A percentile compares a stretch with the other conserved stretches of the same genome.
These are phyloP conservation scores for Dicrurus megarhynchus DNA, from an alignment of 2,113 vertebrate genomes.

Conservation along the genomic window DNA sequence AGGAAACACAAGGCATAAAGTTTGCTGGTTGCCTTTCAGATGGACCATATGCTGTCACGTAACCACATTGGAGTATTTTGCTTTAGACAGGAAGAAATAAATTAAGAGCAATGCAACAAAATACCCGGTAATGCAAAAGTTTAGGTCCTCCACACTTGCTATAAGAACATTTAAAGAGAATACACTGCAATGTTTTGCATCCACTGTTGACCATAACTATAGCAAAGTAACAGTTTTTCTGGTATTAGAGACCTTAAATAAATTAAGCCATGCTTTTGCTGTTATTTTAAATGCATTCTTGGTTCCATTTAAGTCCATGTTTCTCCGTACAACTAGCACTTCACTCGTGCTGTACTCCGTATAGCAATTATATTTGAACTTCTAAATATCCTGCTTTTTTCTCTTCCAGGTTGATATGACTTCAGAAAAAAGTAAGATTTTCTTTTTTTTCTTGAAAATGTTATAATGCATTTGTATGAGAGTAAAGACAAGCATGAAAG, in stretches of 20 bases:
- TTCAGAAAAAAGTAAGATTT: constrained; percentile 94
- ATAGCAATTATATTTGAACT: neutral
- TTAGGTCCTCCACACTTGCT: neutral
- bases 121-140: neutral
- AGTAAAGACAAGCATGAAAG: constrained; percentile 70
- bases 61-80: neutral
- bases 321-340: neutral
- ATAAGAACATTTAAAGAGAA: neutral
- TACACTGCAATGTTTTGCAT: neutral
- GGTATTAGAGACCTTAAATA: neutral
- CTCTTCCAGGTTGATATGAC: constrained; percentile 85
- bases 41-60: neutral
- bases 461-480: constrained; percentile 38
- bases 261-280: neutral
- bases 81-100: neutral
- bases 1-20: neutral
- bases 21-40: neutral
- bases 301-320: neutral
- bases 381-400: constrained; percentile 56
- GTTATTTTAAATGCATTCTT: neutral
- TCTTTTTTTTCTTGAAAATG: neutral
- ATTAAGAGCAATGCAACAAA: neutral
- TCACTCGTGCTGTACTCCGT: neutral
- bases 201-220: neutral
- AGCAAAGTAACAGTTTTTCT: neutral